phyloP scores from a whole-genome alignment of 2,888 invertebrate genomes.

The Rhaphigaster nebulosa region DNA sequence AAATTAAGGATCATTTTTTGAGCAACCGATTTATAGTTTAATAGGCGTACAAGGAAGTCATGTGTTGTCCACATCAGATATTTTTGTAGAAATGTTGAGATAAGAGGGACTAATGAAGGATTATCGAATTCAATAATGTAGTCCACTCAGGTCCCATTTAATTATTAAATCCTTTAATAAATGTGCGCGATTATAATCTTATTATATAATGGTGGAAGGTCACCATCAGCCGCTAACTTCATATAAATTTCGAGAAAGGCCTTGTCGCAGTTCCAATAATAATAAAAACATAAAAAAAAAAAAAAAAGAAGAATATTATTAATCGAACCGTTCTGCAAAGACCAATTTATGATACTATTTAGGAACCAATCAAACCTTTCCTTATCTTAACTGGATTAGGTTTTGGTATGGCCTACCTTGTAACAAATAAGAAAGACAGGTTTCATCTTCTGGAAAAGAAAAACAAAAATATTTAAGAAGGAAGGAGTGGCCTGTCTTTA shows the following conservation, averaged over 20 bases:
- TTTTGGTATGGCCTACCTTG: neutral
- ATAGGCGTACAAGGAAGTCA: too few relatives aligned
- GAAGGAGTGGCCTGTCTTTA: neutral
- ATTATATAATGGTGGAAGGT: too few relatives aligned
- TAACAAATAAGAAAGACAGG: neutral
- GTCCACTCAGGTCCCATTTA: too few relatives aligned
- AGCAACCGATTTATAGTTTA: too few relatives aligned
- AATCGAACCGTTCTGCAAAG: neutral
- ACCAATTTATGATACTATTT: neutral
- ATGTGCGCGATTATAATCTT: too few relatives aligned
- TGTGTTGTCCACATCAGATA: too few relatives aligned
- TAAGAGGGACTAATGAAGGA: too few relatives aligned
- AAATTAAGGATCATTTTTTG: too few relatives aligned
- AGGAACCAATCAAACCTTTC: neutral
- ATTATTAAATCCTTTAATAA: too few relatives aligned
- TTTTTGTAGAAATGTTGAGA: too few relatives aligned
- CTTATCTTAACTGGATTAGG: constrained; percentile 6
- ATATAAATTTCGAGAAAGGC: neutral
- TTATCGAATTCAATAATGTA: too few relatives aligned
- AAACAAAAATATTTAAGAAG: neutral
- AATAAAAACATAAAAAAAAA: neutral
- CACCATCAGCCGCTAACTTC: too few relatives aligned
- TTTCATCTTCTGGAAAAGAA: neutral
- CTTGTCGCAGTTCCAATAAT: neutral
- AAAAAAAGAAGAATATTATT: neutral